Evolutionary conservation across 2,113 vertebrate genomes (phyloP).

Genomic region (Grantiella picta): DNA sequence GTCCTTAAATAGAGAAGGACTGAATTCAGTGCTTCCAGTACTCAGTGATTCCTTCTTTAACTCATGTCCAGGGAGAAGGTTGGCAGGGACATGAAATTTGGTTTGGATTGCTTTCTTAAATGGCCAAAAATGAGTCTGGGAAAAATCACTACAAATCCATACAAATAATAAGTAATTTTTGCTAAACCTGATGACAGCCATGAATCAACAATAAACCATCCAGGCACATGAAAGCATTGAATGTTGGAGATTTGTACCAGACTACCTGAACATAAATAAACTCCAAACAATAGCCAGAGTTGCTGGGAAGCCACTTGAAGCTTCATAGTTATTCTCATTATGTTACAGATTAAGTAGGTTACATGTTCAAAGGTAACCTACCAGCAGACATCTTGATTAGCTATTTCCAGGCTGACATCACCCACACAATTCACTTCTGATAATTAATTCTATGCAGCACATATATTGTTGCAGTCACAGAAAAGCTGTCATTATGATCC

Average conservation of each 20-base stretch:
- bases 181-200: background rate
- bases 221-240: background rate
- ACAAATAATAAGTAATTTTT: background rate
- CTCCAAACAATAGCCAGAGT: background rate
- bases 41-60: background rate
- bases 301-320: constrained; percentile 5
- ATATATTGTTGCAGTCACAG: background rate
- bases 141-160: background rate
- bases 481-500: background rate
- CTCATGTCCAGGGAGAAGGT: background rate
- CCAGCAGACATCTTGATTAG: constrained; percentile 22
- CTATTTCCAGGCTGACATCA: constrained; percentile 22
- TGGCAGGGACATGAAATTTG: background rate
- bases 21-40: background rate
- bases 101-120: background rate
- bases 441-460: background rate
- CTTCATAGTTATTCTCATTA: constrained; percentile 40
- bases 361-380: background rate
- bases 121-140: background rate
- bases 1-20: background rate
- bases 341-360: constrained; percentile 31
- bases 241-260: background rate
- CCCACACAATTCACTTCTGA: background rate
- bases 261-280: background rate
- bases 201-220: background rate